Base-by-base conservation (phyloP, 2,888 invertebrate species). In the Atethmia centrago region DNA sequence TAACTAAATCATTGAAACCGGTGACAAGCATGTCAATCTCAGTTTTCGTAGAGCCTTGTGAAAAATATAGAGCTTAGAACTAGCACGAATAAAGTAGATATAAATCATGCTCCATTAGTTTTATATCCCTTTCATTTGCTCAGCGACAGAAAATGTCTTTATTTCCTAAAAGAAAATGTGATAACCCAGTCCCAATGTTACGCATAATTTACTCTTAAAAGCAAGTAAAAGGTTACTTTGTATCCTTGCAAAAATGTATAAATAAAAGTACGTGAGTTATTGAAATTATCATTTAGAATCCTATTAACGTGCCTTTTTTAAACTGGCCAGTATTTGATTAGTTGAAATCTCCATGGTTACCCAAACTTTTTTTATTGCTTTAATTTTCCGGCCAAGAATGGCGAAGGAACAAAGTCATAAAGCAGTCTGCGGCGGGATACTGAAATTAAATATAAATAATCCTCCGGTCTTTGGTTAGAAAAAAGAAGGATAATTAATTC, bases 361-460 rank as follows among this genome's bases (percentile, higher is more conserved):
- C 66, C 71, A 83, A 89, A 88, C 85, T 88, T 89, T 88, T 88
- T 87, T 76, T 70, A 89, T 87, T 87, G 59, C 82, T 85, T 84
- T 76, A 79, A 81, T 86, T 86, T 89, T 81, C 74, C 73, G 66
- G 61, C 71, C 70, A 71, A 80, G 78, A 76, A 77, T 75, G 63
- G 69, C 74, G 68, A 80, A 84, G 71, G 58, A 77, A 83, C 75
- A 77, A 81, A 83, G 71, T 74, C 67, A 73, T 85, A 81, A 87
- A 86, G 72, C 79, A 77, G 73, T 86, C 80, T 83, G 78, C n/a
- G 74, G 77, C 70, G 42, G 36, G 72, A 80, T 83, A 74, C 74
- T 55, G 67, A 66, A 81, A 87, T 85, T 82, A 84, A 87, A 85
- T 83, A 87, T 80, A 83, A 85, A 86, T 85, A 84, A 83, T 85